Evolutionary conservation across 1,140 invertebrate genomes (phyloP).

Genomic region (Drosophila melanogaster): DNA sequence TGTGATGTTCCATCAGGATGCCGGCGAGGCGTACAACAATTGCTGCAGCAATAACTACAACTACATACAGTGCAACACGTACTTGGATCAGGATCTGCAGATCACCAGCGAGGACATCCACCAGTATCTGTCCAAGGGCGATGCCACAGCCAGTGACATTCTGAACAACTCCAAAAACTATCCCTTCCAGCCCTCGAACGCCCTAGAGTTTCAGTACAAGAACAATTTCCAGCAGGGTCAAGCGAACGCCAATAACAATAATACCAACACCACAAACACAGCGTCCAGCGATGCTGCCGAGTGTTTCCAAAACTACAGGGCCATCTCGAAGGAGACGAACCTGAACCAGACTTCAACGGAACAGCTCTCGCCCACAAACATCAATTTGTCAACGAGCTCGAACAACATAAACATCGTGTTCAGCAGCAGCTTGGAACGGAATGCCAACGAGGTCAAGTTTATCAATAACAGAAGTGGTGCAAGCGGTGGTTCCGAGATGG

Average conservation of each 20-base stretch:
- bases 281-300: slow-evolving; percentile 73
- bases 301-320: slow-evolving; percentile 68
- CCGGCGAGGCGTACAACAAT: slow-evolving; percentile 77
- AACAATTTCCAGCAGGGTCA: slow-evolving; percentile 79
- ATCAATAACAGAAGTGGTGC: slow-evolving; percentile 66
- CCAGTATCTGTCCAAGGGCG: slow-evolving; percentile 80
- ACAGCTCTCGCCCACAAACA: slow-evolving; percentile 76
- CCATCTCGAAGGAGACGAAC: slow-evolving; percentile 77
- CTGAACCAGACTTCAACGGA: slow-evolving; percentile 63
- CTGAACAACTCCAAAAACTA: slow-evolving; percentile 83
- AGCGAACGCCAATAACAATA: slow-evolving; percentile 40
- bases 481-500: slow-evolving; percentile 30
- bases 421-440: slow-evolving; percentile 59
- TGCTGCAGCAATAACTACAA: slow-evolving; percentile 83
- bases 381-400: slow-evolving; percentile 80
- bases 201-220: slow-evolving; percentile 82
- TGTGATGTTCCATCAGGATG: slow-evolving; percentile 78
- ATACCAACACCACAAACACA: slow-evolving; percentile 66
- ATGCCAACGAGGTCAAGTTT: slow-evolving; percentile 82
- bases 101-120: slow-evolving; percentile 84
- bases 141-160: slow-evolving; percentile 59
- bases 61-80: slow-evolving; percentile 82
- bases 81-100: slow-evolving; percentile 81
- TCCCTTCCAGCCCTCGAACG: slow-evolving; percentile 81
- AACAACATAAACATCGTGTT: slow-evolving; percentile 84